These are phyloP conservation scores for Myodes glareolus DNA, from an alignment of 2,113 vertebrate species.

Conservation along the genomic window DNA sequence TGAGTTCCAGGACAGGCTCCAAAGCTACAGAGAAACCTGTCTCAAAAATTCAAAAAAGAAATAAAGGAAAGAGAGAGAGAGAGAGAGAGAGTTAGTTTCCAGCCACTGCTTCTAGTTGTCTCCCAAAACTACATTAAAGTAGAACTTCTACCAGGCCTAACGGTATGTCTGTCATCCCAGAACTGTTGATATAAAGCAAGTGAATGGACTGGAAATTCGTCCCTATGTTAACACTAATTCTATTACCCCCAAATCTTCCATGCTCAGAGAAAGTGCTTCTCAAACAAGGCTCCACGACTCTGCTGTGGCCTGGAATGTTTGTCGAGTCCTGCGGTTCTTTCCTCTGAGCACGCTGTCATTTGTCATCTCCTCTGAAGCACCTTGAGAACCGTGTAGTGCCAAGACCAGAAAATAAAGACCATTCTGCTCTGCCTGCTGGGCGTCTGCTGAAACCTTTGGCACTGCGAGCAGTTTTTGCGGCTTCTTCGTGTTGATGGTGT, in stretches of 20 bases:
- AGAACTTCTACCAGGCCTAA: not conserved
- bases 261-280: not conserved
- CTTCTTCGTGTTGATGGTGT: accelerated
- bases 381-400: not conserved
- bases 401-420: not conserved
- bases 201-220: not conserved
- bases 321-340: not conserved
- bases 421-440: not conserved
- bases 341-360: not conserved
- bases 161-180: not conserved
- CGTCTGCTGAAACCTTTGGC: not conserved
- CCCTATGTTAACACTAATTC: not conserved
- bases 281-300: not conserved
- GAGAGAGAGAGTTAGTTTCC: not conserved
- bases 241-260: not conserved
- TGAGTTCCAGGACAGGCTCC: too few relatives aligned
- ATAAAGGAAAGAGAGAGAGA: too few relatives aligned
- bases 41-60: too few relatives aligned
- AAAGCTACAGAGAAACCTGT: too few relatives aligned
- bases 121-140: slow-evolving; percentile 3
- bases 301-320: not conserved
- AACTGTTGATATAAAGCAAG: not conserved
- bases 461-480: not conserved
- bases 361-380: not conserved
- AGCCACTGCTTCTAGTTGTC: not conserved